Evolutionary conservation across 1,140 invertebrate genomes (phyloP).

Genomic region (Geopemphigus sp.): DNA sequence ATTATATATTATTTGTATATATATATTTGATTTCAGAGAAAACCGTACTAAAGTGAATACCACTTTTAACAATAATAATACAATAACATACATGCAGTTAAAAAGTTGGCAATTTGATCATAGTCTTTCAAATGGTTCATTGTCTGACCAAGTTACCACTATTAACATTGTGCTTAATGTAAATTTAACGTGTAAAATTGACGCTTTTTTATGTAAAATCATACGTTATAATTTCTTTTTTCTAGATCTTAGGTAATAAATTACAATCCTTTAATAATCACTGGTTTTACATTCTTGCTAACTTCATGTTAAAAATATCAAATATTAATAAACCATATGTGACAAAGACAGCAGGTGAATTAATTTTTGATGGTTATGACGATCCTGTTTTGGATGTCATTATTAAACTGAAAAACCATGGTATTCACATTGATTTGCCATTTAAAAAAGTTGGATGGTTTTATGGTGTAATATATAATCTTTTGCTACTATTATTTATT

Average conservation of each 20-base stretch:
- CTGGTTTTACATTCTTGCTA: constrained; percentile 5
- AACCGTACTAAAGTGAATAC: constrained; percentile 70
- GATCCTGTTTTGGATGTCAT: constrained; percentile 37
- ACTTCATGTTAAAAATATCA: constrained; percentile 19
- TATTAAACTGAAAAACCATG: constrained; percentile 24
- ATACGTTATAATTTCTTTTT: background rate
- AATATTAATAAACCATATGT: constrained; percentile 25
- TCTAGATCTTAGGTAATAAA: constrained; percentile 34
- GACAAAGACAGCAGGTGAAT: constrained; percentile 22
- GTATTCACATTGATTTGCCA: constrained; percentile 53
- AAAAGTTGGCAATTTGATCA: constrained; percentile 75
- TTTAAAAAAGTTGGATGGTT: constrained; percentile 42
- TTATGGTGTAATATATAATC: constrained; percentile 50
- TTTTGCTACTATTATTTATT: background rate
- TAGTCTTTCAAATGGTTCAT: constrained; percentile 68
- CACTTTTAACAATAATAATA: constrained; percentile 69
- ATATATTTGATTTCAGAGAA: constrained; percentile 59
- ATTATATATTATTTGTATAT: constrained; percentile 36
- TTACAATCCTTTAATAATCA: constrained; percentile 14
- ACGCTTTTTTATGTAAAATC: background rate
- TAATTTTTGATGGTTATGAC: constrained; percentile 40
- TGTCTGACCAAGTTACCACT: constrained; percentile 73
- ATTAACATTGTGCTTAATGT: constrained; percentile 81
- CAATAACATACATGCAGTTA: constrained; percentile 74
- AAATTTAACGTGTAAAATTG: constrained; percentile 55